phyloP scores from a whole-genome alignment of 92 coral and sea anemone species.

The Pocillopora meandrina region DNA sequence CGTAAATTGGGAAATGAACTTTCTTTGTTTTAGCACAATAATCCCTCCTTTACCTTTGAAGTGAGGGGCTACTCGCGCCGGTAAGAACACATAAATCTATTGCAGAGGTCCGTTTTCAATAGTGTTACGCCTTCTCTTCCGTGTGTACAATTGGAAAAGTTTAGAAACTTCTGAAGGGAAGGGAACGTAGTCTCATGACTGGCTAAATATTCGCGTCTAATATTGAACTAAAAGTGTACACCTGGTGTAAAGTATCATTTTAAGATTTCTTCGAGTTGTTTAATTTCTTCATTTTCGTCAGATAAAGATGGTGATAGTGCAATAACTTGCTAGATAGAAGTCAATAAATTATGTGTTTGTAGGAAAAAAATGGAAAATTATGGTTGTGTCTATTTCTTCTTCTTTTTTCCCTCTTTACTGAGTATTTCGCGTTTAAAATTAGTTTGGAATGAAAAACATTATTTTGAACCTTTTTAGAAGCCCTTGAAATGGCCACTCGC shows the following conservation, averaged over 20 bases:
- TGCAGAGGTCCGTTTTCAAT: background rate
- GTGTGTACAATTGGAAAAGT: background rate
- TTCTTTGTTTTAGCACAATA: background rate
- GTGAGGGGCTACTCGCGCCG: background rate
- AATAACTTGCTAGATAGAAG: slow-evolving; percentile 18
- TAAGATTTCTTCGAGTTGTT: background rate
- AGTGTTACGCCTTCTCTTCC: background rate
- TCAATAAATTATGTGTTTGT: slow-evolving; percentile 28
- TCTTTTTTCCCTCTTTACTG: too few relatives aligned
- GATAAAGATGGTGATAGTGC: background rate
- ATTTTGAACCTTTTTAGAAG: too few relatives aligned
- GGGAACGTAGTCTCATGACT: background rate
- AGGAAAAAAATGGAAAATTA: background rate
- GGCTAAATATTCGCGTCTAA: slow-evolving; percentile 18
- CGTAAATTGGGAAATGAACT: background rate
- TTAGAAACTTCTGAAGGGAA: background rate
- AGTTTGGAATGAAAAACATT: too few relatives aligned
- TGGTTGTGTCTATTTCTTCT: too few relatives aligned
- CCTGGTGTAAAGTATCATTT: slow-evolving; percentile 4
- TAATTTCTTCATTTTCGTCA: too few relatives aligned
- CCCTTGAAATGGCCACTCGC: too few relatives aligned
- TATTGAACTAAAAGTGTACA: slow-evolving; percentile 28
- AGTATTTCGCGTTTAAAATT: too few relatives aligned
- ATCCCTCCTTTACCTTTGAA: background rate
- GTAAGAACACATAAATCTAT: background rate